Percentiles rank a stretch among this genome's conserved stretches.
These are phyloP conservation scores for Felis catus DNA, from an alignment of 2,113 vertebrate genomes.

Conservation along the genomic window F.catus_Fca126_mat1.0 CM031428.1:52235001-52235500, in stretches of 20 bases:
- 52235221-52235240: neutral
- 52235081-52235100: neutral
- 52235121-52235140: neutral
- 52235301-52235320: neutral
- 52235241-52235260: neutral
- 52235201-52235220: neutral
- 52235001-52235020: neutral
- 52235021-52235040: neutral
- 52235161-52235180: neutral
- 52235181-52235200: neutral
- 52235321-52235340: neutral
- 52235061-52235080: neutral
- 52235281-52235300: neutral
- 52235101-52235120: neutral
- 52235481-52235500: neutral
- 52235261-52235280: neutral
- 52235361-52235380: neutral
- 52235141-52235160: neutral
- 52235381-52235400: neutral
- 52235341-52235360: neutral
- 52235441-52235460: neutral
- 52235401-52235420: neutral
- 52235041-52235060: neutral
- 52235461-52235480: neutral
- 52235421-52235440: neutral